Base-by-base conservation (phyloP, 2,797 vertebrate genomes). In the Sitta carolinensis region DNA sequence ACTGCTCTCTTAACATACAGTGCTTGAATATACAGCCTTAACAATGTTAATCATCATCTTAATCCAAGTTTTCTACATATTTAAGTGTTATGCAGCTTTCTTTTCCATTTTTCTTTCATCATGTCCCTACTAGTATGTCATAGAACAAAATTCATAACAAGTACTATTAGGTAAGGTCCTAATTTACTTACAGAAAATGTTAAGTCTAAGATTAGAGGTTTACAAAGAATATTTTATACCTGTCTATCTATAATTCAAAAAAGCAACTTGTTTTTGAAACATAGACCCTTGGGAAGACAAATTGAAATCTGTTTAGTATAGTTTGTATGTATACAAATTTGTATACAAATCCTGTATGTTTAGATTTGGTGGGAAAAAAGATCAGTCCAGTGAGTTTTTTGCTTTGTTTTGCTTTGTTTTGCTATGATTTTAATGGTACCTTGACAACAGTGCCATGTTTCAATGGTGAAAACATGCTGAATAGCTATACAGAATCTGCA, bases 21-120 rank as follows among this genome's bases (percentile, higher is more conserved):
- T 99, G 98, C 98, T 99, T 99, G 98, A 99, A 99, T 98, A 98
- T 99, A 99, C 99, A 99, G 98, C 98, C 98, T 98, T 98, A 98
- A 98, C 97, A 98, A 97, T 96, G 97, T 98, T 98, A 97, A 97
- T 98, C 96, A 97, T 97, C 98, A 98, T 98, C 89, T 98, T 98
- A 97, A 98, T 97, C 97, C 96, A 97, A 96, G 91, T 96, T 98
- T 98, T 98, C 98, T 98, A 96, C 93, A 96, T 98, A 95, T 96
- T 98, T 98, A 98, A 97, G 92, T 96, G 94, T 96, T 96, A 93
- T 9, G 63, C 95, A 91, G 85, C 84, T 92, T 89, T 80, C 77
- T 89, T 93, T 86, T 75, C 73, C 78, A 45, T 58, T 95, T 96
- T 94, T 96, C 75, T 94, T 95, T 96, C 87, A 43, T 90, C 96